Base-by-base conservation (phyloP, 1,140 invertebrate species). In the Zaprionus vittiger region DNA sequence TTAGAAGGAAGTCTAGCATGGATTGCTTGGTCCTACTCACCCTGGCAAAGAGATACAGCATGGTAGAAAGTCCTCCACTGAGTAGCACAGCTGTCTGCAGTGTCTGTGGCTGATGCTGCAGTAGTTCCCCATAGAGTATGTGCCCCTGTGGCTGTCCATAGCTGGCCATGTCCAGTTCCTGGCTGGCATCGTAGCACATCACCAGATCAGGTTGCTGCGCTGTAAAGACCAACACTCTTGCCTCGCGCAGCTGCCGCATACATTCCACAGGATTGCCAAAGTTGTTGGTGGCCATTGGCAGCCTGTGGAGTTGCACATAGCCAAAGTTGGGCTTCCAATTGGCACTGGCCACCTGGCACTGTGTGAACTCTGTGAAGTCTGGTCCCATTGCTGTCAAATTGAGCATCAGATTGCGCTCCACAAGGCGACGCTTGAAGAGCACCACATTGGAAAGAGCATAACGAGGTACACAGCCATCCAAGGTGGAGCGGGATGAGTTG, bases 301-400 rank as follows among this genome's bases (percentile, higher is more conserved):
- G 37, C 66, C 80, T 93, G 24, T 52, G 64, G 0, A 85, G 49
- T 62, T 83, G 91, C 0, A 92, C 59, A 47, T 83, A 83, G 0
- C 92, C 92, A 49, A 81, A 93, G 74, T 93, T 93, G 3, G 92
- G 92, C 38, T 87, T 91, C 84, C 85, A 87, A 41, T 92, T 91
- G 28, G 85, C 89, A 41, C 91, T 91, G 24, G 85, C 89, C 55
- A 92, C 83, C 56, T 93, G 91, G 26, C 92, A 92, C 59, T 86
- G 82, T 1, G 91, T 92, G 20, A 93, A 83, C 52, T 92, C 92
- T 1, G 79, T 87, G 28, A 90, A 93, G 38, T 93, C 92, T 5
- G 92, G 92, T 0, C 92, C 92, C 83, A 93, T 91, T 9, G 91
- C 80, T 0, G 91, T 92, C 4, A 93, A 44, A 59, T 92, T 91